A percentile compares a stretch with the other conserved stretches of the same genome.
Conservation (phyloP, 2,888 invertebrate genomes). For the Bimastos eiseni region DNA sequence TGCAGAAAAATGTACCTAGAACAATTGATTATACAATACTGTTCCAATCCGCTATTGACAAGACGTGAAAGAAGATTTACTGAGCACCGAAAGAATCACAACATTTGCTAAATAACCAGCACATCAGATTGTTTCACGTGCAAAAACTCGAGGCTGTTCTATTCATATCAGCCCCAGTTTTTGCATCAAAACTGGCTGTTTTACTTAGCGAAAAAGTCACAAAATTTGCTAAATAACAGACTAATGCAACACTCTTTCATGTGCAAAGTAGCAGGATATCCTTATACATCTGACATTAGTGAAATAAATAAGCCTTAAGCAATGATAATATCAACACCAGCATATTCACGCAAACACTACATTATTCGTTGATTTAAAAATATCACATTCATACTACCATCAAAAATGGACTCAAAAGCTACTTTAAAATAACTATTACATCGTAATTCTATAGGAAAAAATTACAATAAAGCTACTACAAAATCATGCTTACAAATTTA, state of each 20-base stretch:
- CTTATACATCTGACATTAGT: neutral
- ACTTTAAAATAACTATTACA: neutral
- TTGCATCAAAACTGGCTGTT: neutral
- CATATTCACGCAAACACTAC: neutral
- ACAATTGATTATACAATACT: neutral
- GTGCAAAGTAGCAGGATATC: neutral
- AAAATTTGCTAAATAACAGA: neutral
- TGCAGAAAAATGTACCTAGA: neutral
- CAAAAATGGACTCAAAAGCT: neutral
- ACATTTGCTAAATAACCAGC: neutral
- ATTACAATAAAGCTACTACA: neutral
- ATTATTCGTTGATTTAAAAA: neutral
- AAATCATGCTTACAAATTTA: neutral
- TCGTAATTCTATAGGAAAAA: neutral
- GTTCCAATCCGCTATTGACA: neutral
- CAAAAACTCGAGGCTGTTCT: neutral
- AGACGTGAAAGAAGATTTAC: neutral
- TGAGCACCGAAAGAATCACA: neutral
- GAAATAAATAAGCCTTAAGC: conserved; percentile 3
- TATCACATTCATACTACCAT: neutral
- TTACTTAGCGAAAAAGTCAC: neutral
- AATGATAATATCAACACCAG: neutral
- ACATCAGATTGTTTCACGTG: neutral
- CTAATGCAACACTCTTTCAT: neutral
- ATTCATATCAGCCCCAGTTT: neutral